Evolutionary conservation across 1,140 invertebrate species (phyloP).

Genomic region (Protaetia brevitarsis): DNA sequence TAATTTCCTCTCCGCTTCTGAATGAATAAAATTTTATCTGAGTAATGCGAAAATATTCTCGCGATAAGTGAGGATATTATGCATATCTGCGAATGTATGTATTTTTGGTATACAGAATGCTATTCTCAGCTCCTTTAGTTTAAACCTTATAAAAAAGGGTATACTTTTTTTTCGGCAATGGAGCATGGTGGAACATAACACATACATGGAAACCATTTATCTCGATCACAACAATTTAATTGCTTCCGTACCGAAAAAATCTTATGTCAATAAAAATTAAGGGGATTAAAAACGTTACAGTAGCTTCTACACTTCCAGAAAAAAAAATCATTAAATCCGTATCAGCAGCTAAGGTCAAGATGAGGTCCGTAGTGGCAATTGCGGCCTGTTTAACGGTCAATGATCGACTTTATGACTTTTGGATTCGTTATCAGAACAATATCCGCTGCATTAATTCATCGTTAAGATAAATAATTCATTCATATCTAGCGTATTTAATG

Average conservation of each 20-base stretch:
- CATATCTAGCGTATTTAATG: slow-evolving; percentile 11
- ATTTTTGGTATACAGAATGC: neutral
- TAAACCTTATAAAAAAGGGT: too few species aligned
- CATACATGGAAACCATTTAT: too few species aligned
- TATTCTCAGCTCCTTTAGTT: too few species aligned
- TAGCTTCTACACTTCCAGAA: too few species aligned
- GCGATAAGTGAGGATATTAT: neutral
- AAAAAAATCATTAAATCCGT: slow-evolving; percentile 15
- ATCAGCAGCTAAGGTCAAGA: slow-evolving; percentile 25
- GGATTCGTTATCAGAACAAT: slow-evolving; percentile 28
- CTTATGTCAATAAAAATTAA: too few species aligned
- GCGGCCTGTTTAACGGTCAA: slow-evolving; percentile 30
- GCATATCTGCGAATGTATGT: neutral
- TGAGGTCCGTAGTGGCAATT: slow-evolving; percentile 26
- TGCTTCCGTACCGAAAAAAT: too few species aligned
- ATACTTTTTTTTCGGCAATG: too few species aligned
- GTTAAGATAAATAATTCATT: slow-evolving; percentile 20
- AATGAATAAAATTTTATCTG: neutral
- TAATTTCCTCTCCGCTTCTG: slow-evolving; percentile 1
- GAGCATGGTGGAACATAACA: too few species aligned
- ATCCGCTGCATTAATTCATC: slow-evolving; percentile 29
- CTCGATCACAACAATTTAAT: too few species aligned
- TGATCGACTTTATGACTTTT: slow-evolving; percentile 33
- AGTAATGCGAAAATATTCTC: neutral
- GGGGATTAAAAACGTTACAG: too few species aligned